Conservation (phyloP, 1,140 invertebrate species). For the Drosophila parvula region DNA sequence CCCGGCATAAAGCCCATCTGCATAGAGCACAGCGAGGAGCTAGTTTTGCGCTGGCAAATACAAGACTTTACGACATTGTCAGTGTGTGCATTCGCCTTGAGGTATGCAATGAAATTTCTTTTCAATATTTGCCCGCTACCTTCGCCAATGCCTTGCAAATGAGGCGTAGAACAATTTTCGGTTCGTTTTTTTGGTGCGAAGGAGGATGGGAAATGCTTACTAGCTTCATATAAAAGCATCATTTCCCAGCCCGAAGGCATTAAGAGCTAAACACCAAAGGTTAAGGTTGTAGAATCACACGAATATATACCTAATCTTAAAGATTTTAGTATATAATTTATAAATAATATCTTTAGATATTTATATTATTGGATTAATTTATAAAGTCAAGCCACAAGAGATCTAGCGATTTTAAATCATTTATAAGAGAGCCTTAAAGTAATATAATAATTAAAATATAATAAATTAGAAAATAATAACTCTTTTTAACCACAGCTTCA, state of each 20-base stretch:
- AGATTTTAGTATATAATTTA: not conserved
- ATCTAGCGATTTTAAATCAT: not conserved
- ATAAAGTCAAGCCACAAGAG: not conserved
- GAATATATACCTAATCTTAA: not conserved
- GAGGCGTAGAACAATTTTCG: conserved; percentile 64
- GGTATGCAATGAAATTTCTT: conserved; percentile 66
- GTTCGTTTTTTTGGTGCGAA: conserved; percentile 31
- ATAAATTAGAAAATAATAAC: not conserved
- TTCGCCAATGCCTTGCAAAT: conserved; percentile 50
- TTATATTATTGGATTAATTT: not conserved
- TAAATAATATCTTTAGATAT: not conserved
- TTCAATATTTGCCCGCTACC: conserved; percentile 63
- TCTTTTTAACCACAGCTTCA: too few relatives aligned
- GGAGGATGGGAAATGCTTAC: conserved; percentile 19
- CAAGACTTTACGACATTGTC: not conserved
- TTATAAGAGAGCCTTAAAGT: not conserved
- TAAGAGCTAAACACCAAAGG: not conserved
- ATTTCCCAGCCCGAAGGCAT: conserved; percentile 2
- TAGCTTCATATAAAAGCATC: conserved; percentile 37
- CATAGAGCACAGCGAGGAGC: conserved; percentile 4
- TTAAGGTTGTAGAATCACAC: not conserved
- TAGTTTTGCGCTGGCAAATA: conserved; percentile 3
- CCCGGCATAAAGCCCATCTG: conserved; percentile 58
- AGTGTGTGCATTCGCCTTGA: conserved; percentile 31
- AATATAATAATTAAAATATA: too few relatives aligned